Percentiles rank a stretch among this genome's conserved stretches.
Conservation (phyloP, 2,797 vertebrate species). For the Poeciliopsis turneri region DNA sequence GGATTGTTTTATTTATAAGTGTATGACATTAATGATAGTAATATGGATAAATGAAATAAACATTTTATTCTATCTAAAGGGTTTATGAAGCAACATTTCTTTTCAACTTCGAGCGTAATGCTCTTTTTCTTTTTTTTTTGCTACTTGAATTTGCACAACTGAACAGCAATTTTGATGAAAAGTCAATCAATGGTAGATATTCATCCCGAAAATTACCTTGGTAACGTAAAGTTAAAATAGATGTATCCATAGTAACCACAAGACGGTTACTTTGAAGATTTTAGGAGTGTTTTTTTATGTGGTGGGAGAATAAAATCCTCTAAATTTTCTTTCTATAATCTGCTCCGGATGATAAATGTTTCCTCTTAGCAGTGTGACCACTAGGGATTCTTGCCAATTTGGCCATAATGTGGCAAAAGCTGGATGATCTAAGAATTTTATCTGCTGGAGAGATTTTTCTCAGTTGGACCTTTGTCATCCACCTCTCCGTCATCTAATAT, state of each 20-base stretch:
- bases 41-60: neutral
- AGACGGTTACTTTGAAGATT: neutral
- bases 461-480: slow-evolving; percentile 33
- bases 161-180: neutral
- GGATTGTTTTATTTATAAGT: neutral
- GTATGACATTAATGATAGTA: neutral
- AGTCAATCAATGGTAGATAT: slow-evolving; percentile 16
- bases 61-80: neutral
- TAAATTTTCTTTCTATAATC: slow-evolving; percentile 8
- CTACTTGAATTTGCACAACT: neutral
- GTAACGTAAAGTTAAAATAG: neutral
- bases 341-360: slow-evolving; percentile 16
- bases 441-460: slow-evolving; percentile 47
- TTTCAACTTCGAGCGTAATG: neutral
- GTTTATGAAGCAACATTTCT: neutral
- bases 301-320: neutral
- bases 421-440: slow-evolving; percentile 17
- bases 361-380: slow-evolving; percentile 41
- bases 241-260: neutral
- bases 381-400: slow-evolving; percentile 43
- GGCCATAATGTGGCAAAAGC: slow-evolving; percentile 15
- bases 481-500: slow-evolving; percentile 39
- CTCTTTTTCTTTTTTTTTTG: neutral
- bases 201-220: slow-evolving; percentile 6
- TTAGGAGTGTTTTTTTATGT: slow-evolving; percentile 12